A percentile compares a stretch with the other conserved stretches of the same genome.
phyloP scores from a whole-genome alignment of 2,888 invertebrate species.

The Leucophenga montana region DNA sequence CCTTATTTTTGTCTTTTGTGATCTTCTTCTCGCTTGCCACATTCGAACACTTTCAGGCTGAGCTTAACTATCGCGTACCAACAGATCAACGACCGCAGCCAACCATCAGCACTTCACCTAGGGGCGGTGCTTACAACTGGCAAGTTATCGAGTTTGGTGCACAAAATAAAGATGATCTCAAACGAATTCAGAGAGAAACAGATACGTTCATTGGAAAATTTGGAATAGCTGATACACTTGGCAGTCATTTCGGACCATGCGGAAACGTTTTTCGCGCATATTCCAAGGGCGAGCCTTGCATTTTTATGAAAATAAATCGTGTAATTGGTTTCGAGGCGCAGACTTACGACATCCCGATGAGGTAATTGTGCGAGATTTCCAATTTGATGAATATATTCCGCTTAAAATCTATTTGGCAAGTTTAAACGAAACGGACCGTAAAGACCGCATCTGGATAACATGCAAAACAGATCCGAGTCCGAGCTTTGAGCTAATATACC shows the following conservation, averaged over 20 bases:
- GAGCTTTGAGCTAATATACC: slow-evolving; percentile 14
- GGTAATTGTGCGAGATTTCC: slow-evolving; percentile 17
- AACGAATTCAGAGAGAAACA: neutral
- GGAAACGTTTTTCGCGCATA: slow-evolving; percentile 40
- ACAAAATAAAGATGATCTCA: neutral
- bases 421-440: neutral
- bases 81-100: slow-evolving; percentile 35
- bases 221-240: neutral
- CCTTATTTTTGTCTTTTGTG: slow-evolving; percentile 1
- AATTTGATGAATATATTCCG: neutral
- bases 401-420: neutral
- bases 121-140: neutral
- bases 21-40: slow-evolving; percentile 12
- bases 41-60: slow-evolving; percentile 31
- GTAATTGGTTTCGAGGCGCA: slow-evolving; percentile 45
- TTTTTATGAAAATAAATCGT: slow-evolving; percentile 53
- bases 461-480: slow-evolving; percentile 26
- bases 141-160: slow-evolving; percentile 37
- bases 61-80: slow-evolving; percentile 11
- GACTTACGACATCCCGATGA: slow-evolving; percentile 29
- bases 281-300: slow-evolving; percentile 40
- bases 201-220: slow-evolving; percentile 33
- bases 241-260: slow-evolving; percentile 45
- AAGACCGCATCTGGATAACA: slow-evolving; percentile 46
- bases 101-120: slow-evolving; percentile 37